Evolutionary conservation across 2,888 invertebrate genomes (phyloP).

Genomic region (Leptopterna dolabrata): DNA sequence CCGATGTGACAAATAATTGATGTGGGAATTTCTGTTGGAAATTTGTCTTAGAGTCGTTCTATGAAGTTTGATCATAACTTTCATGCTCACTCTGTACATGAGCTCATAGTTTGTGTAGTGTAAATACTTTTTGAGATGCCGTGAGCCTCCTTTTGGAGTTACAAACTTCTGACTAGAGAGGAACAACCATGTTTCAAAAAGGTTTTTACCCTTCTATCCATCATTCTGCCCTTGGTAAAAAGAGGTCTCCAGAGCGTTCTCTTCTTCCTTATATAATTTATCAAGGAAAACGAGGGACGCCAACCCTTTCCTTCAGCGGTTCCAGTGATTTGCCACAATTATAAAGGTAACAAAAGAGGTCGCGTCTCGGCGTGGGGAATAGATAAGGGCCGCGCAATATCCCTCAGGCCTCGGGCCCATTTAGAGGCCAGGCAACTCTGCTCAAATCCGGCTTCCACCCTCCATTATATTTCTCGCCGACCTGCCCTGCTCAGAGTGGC

Average conservation of each 20-base stretch:
- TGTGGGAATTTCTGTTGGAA: too few species aligned
- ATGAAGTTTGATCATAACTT: too few species aligned
- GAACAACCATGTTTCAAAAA: too few species aligned
- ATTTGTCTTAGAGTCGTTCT: too few species aligned
- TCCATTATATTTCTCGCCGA: not conserved
- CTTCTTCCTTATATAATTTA: not conserved
- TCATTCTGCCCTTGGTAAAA: too few species aligned
- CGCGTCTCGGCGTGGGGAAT: not conserved
- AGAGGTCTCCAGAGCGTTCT: not conserved
- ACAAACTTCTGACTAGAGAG: too few species aligned
- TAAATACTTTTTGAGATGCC: too few species aligned
- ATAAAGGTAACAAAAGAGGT: conserved; percentile 39
- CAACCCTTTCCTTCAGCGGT: not conserved
- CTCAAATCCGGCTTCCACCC: conserved; percentile 27
- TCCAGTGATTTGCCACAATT: conserved; percentile 32
- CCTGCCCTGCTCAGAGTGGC: conserved; percentile 1
- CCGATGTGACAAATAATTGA: too few species aligned
- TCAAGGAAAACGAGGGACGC: not conserved
- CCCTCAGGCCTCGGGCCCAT: conserved; percentile 7
- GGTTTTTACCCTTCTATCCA: too few species aligned
- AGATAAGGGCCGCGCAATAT: conserved; percentile 31
- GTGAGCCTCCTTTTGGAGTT: too few species aligned
- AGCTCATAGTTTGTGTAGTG: too few species aligned
- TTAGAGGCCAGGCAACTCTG: not conserved
- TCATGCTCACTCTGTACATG: too few species aligned